Percentiles rank a stretch among this genome's conserved stretches.
These are phyloP conservation scores for Pemphredon lugubris DNA, from an alignment of 2,888 invertebrate species.

Conservation along the genomic window DNA sequence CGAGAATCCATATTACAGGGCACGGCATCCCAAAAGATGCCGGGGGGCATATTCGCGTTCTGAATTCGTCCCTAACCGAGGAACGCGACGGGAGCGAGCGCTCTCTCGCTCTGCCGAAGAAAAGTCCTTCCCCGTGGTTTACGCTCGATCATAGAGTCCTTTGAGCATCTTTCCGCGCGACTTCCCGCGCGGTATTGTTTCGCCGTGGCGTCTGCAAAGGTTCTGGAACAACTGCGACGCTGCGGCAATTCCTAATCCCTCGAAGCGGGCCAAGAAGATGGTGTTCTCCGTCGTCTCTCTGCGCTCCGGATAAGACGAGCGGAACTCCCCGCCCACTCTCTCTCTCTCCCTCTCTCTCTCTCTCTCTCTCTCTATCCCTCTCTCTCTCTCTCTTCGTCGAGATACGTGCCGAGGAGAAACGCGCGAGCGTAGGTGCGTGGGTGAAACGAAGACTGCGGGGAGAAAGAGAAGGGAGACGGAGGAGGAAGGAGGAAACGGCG, in stretches of 20 bases:
- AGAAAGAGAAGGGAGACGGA: conserved; percentile 23
- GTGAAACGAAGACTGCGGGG: conserved; percentile 33
- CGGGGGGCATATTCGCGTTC: conserved; percentile 25
- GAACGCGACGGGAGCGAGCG: not conserved
- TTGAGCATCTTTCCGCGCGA: conserved; percentile 64
- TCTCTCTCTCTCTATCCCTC: too few relatives aligned
- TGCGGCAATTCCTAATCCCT: conserved; percentile 66
- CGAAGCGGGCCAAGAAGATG: conserved; percentile 44
- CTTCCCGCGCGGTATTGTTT: conserved; percentile 61
- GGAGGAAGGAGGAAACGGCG: conserved; percentile 25
- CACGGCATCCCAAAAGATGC: conserved; percentile 26
- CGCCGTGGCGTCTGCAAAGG: conserved; percentile 45
- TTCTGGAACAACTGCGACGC: conserved; percentile 43
- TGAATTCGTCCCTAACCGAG: conserved; percentile 7
- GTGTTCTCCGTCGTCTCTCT: conserved; percentile 20
- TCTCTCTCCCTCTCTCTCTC: too few relatives aligned
- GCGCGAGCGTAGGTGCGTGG: conserved; percentile 12
- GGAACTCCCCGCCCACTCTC: too few relatives aligned
- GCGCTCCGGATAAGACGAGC: conserved; percentile 39
- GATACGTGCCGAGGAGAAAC: conserved; percentile 28
- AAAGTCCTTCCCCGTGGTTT: conserved; percentile 30
- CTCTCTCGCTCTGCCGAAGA: too few relatives aligned
- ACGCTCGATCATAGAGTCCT: conserved; percentile 63
- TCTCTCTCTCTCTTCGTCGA: too few relatives aligned
- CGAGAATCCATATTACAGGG: conserved; percentile 45